Base-by-base conservation (phyloP, 2,888 invertebrate genomes). In the Plagodis pulveraria region DNA sequence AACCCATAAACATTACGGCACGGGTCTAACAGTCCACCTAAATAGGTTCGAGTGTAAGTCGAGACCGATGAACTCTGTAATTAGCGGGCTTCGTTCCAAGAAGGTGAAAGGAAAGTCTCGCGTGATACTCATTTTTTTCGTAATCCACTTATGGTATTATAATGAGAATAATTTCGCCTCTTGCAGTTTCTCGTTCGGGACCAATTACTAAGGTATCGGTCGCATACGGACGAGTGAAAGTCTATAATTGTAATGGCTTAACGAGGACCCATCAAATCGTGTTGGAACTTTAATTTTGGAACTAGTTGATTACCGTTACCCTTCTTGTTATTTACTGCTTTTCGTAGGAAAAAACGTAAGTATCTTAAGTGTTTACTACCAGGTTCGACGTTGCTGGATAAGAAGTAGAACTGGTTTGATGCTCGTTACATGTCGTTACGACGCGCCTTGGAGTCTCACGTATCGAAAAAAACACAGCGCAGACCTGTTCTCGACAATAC, bases 381-480 rank as follows among this genome's bases (percentile, higher is more conserved):
- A 86, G 81, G 79, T 88, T 89, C 84, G 85, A 87, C 78, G 80
- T 87, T 85, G 86, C 80, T 78, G 77, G 80, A 77, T 81, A 82
- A 85, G 80, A 86, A 80, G 82, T 84, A 75, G 83, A 87, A 89
- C 91, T 82, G 86, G 91, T 89, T 89, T 84, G 78, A 80, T 80
- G 84, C 82, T 89, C 82, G 10, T 40, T 40, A 40, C 40, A 10
- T 40, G 40, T 10, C 8, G 90, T 88, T 89, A 88, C 79, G 84
- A 82, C 84, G 85, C 87, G 88, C 85, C 89, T 78, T 77, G 73
- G 81, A 83, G 88, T 90, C 91, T 90, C 89, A 87, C 84, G 87
- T 85, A 82, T 79, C 75, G 72, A 80, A 79, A 88, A 84, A 91
- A 91, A 89, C 36, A 81, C 80, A 78, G 74, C 80, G 78, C 74